A percentile compares a stretch with the other conserved stretches of the same genome.
These are phyloP conservation scores for Platygyra sinensis DNA, from an alignment of 64 coral and sea anemone species.

Conservation along the genomic window DNA sequence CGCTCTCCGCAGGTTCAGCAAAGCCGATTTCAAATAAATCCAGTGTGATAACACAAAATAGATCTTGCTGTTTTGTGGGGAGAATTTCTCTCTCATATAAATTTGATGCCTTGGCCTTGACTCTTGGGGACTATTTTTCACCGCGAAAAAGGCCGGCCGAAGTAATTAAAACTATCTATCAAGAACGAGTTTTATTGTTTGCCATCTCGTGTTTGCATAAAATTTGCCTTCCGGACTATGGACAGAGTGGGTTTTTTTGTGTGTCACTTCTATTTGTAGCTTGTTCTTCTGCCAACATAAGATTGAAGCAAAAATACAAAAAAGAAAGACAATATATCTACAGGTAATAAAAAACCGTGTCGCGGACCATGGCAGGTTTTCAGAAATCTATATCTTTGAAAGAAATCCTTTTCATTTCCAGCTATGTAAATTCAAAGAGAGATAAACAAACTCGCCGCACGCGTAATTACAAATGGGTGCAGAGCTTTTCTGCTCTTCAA, in stretches of 20 bases:
- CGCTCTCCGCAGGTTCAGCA: background rate
- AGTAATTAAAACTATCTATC: constrained; percentile 6
- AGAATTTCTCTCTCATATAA: background rate
- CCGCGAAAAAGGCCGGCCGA: background rate
- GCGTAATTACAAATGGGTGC: background rate
- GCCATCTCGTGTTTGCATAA: constrained; percentile 22
- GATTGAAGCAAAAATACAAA: background rate
- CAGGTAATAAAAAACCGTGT: background rate
- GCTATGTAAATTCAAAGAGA: constrained; percentile 12
- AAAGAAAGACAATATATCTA: background rate
- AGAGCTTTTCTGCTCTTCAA: background rate
- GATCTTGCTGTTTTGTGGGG: no score
- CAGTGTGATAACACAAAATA: background rate
- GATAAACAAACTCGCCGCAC: background rate
- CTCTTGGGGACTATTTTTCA: background rate
- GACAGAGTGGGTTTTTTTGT: background rate
- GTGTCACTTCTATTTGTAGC: background rate
- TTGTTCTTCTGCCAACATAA: background rate
- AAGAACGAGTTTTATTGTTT: constrained; percentile 11
- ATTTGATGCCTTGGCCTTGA: background rate
- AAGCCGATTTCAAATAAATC: background rate
- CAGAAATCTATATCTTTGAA: background rate
- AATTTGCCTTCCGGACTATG: constrained; percentile 25
- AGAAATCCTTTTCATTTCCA: background rate
- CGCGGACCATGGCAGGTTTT: background rate